phyloP scores from a whole-genome alignment of 1,140 invertebrate genomes.

The Macrobrachium rosenbergii region DNA sequence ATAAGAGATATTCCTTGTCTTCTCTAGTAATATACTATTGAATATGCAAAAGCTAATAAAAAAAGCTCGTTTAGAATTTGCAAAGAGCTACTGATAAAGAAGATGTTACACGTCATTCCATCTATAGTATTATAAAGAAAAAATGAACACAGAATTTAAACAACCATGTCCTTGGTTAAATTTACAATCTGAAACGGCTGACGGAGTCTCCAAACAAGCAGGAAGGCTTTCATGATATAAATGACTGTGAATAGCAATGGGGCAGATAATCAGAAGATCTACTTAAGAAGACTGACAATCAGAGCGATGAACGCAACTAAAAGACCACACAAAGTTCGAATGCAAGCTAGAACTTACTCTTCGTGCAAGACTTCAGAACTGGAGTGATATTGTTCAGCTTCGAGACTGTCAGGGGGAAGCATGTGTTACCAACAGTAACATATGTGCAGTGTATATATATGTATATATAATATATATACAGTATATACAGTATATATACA shows the following conservation, averaged over 20 bases:
- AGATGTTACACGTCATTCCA: too few species aligned
- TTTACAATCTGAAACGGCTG: too few species aligned
- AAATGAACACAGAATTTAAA: too few species aligned
- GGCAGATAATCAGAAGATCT: constrained; percentile 10
- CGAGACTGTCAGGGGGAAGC: constrained; percentile 40
- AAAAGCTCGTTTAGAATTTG: too few species aligned
- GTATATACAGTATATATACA: constrained; percentile 29
- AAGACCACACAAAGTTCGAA: constrained; percentile 19
- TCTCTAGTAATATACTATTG: too few species aligned
- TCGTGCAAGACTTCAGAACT: constrained; percentile 42
- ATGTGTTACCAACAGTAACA: constrained; percentile 16
- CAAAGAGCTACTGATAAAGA: too few species aligned
- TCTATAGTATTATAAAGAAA: too few species aligned
- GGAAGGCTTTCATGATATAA: too few species aligned
- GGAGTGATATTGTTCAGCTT: constrained; percentile 36
- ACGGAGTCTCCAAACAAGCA: too few species aligned
- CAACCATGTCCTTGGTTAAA: too few species aligned
- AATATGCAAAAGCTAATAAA: too few species aligned
- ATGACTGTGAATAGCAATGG: background rate
- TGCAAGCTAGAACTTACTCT: constrained; percentile 23
- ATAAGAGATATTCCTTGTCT: too few species aligned
- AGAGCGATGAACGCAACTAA: constrained; percentile 28
- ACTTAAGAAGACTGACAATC: background rate
- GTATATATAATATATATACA: constrained; percentile 15
- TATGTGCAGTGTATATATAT: background rate